Evolutionary conservation across 2,888 invertebrate genomes (phyloP).

Genomic region (Micoletzkya japonica): DNA sequence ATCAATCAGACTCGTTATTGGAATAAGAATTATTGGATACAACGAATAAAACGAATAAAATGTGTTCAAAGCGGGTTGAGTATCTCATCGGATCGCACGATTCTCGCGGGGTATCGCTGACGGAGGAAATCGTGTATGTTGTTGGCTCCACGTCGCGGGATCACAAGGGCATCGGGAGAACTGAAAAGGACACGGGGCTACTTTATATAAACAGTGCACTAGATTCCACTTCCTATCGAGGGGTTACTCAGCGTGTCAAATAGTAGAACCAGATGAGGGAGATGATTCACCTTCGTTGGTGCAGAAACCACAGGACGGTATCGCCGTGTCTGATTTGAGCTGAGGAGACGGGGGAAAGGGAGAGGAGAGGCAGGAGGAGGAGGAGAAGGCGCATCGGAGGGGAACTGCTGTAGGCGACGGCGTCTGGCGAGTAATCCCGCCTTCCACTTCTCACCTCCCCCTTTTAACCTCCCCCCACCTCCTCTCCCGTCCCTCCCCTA

Average conservation of each 20-base stretch:
- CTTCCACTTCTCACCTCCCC: too few species aligned
- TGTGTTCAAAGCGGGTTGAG: background rate
- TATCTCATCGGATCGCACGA: background rate
- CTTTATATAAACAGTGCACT: too few species aligned
- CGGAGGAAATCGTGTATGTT: background rate
- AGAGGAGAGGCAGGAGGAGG: slow-evolving; percentile 6
- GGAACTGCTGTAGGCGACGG: background rate
- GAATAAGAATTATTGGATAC: too few species aligned
- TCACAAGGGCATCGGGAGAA: background rate
- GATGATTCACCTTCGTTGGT: background rate
- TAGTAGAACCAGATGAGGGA: too few species aligned
- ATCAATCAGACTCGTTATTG: too few species aligned
- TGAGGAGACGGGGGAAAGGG: slow-evolving; percentile 5
- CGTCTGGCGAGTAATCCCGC: too few species aligned
- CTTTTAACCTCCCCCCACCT: too few species aligned
- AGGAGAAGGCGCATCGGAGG: background rate
- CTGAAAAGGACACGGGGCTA: background rate
- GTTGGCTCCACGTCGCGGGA: background rate
- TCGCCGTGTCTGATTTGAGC: background rate
- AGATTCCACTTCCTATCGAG: too few species aligned
- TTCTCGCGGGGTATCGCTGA: background rate
- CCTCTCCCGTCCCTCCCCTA: too few species aligned
- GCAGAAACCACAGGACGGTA: background rate
- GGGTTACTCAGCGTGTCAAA: too few species aligned
- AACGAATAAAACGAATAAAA: too few species aligned